Base-by-base conservation (phyloP, 2,797 vertebrate species). In the Mallotus villosus region DNA sequence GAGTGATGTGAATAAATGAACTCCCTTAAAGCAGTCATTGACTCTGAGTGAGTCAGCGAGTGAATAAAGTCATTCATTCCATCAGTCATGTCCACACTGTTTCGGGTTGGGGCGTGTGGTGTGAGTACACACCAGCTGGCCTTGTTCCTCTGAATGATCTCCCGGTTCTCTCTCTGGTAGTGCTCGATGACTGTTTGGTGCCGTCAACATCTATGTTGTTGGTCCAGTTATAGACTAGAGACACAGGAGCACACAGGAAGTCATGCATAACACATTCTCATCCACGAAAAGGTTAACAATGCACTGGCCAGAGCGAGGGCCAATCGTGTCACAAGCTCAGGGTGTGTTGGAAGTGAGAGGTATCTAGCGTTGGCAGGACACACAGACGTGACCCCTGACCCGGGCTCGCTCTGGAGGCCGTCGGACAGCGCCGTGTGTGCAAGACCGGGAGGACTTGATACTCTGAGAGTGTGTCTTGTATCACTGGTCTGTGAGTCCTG, bases 161-260 rank as follows among this genome's bases (percentile, higher is more conserved):
- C 98, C 89, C 93, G 93, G 92, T 99, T 98, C 77, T 98, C 96
- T 78, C 94, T 95, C 88, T 99, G 97, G 87, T 99, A 99, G 78
- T 95, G 91, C 72, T 99, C 97, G 93, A 99, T 98, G 87, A 94
- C 94, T 91, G 94, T 89, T 94, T 98, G 61, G 97, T 99, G 82
- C 94, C 93, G 77, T 99, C 98, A 88, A 98, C 84, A 82, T 99
- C 98, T 62, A 96, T 72, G 84, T 98, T 99, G 90, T 98, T 98
- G 74, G 97, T 98, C 86, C 98, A 84, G 88, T 98, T 99, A 89
- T 90, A 97, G 67, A 99, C 98, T 99, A 82, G 2, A 37, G 41
- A 46, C 41, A 46, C 9, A 46, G 41, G 41, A 46, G 41, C 41
- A 46, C 8, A 11, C 41, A 46, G 12, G 37, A 41, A 41, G 8